Evolutionary conservation across 1,140 invertebrate species (phyloP), one percentile per base, ranked within the genome.

Genomic region (Trichogramma pretiosum): DNA sequence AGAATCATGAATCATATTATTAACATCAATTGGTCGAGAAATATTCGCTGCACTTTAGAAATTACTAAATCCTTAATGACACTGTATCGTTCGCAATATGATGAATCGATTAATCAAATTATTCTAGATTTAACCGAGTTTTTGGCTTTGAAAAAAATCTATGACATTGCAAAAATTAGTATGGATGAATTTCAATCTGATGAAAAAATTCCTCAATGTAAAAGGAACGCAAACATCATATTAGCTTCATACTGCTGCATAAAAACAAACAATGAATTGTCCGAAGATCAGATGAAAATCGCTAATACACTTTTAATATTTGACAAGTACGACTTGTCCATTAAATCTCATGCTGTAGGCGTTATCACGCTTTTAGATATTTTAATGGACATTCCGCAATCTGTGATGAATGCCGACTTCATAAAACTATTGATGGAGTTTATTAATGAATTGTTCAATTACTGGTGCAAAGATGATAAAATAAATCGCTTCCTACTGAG

Each of bases 1-100:
- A 48, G 33, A 26, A 38, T 38, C 44, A 47, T 50, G 18, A 17
- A 28, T 41, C 33, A 43, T 39, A 38, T 61, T 2, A 23, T 23
- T 22, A 47, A 48, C 14, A 50, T 50, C 19, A 30, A 54, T 48
- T 52, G 40, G 35, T 52, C 19, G 1, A 56, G 39, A 43, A 51
- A 52, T 18, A 48, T 56, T 26, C 10, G n/a, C 5, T 44, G 50
- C 13, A 36, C 57, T 3, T 34, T 53, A 9, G 49, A 56, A 22
- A 17, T 65, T 10, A 55, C 54, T 14, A 53, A 52, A 53, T 55
- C 60, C 18, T 53, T 66, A 18, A 53, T 46, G 8, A 52, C 47
- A 23, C 24, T 66, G 2, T 65, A 58, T 30, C 53, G 49, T 32
- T 52, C 46, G 0, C 42, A 45, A 2, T 59, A 60, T 14, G 45